These are phyloP conservation scores for Chionoecetes opilio DNA, from an alignment of 1,140 invertebrate species.

Conservation along the genomic window DNA sequence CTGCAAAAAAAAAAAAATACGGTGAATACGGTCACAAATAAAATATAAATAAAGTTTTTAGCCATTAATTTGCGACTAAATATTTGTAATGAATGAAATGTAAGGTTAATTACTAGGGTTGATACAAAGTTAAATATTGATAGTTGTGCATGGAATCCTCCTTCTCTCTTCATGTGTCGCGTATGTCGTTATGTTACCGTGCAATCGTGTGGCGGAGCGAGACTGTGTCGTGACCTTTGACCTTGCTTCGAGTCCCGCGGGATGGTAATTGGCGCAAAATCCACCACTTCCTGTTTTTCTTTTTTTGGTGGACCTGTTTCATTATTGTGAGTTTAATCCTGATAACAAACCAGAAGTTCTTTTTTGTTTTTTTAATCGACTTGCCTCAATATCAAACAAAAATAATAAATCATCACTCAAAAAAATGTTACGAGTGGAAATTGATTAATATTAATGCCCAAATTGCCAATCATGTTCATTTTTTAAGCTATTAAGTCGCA, in stretches of 20 bases:
- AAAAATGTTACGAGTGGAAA: not conserved
- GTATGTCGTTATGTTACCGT: too few species aligned
- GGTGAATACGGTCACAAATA: too few species aligned
- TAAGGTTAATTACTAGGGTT: too few species aligned
- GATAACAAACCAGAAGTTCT: not conserved
- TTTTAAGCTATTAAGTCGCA: not conserved
- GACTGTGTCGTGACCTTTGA: not conserved
- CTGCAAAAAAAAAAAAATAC: too few species aligned
- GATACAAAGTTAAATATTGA: too few species aligned
- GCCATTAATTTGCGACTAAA: too few species aligned
- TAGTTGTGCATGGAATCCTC: too few species aligned
- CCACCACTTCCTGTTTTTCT: too few species aligned
- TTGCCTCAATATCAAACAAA: not conserved
- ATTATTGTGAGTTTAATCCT: not conserved
- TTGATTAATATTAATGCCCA: not conserved
- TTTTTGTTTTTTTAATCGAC: not conserved
- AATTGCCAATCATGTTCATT: not conserved
- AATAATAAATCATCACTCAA: not conserved
- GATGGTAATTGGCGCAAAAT: not conserved
- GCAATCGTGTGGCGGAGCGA: not conserved
- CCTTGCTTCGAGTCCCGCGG: not conserved
- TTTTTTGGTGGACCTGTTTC: not conserved
- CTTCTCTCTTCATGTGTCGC: too few species aligned
- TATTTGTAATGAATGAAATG: too few species aligned
- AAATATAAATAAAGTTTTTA: too few species aligned